Conservation (phyloP, 1,140 invertebrate species). For the Drosophila teissieri region DNA sequence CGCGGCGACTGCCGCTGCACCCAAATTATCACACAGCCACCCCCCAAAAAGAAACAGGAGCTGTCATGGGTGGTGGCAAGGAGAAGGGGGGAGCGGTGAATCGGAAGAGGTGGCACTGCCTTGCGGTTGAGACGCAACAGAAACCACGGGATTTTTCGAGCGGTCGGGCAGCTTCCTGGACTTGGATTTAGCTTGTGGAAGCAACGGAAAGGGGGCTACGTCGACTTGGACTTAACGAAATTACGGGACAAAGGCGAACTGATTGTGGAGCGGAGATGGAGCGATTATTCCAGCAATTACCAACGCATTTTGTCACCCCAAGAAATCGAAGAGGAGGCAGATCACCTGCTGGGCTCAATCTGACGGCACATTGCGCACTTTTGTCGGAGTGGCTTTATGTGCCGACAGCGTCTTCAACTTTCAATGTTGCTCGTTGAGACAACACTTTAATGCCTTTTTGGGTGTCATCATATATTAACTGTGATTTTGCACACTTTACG, state of each 20-base stretch:
- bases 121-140: constrained; percentile 39
- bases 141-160: constrained; percentile 18
- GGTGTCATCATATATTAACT: constrained; percentile 18
- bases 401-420: constrained; percentile 7
- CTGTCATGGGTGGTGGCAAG: constrained; percentile 1
- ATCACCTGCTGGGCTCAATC: constrained; percentile 65
- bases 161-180: constrained; percentile 24
- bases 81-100: too few relatives aligned
- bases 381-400: constrained; percentile 14
- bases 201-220: background rate
- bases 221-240: constrained; percentile 50
- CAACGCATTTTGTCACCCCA: constrained; percentile 69
- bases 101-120: constrained; percentile 28
- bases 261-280: constrained; percentile 47
- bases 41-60: constrained; percentile 30
- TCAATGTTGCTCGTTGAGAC: constrained; percentile 24
- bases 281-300: constrained; percentile 69
- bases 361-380: constrained; percentile 42
- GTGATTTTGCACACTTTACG: constrained; percentile 23
- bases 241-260: constrained; percentile 63
- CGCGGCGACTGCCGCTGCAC: constrained; percentile 64
- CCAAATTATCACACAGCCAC: constrained; percentile 78
- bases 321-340: constrained; percentile 8
- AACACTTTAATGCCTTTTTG: constrained; percentile 25
- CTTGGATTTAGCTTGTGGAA: constrained; percentile 5